These are phyloP conservation scores for Heliconius himera DNA, from an alignment of 1,140 invertebrate genomes.

Conservation along the genomic window DNA sequence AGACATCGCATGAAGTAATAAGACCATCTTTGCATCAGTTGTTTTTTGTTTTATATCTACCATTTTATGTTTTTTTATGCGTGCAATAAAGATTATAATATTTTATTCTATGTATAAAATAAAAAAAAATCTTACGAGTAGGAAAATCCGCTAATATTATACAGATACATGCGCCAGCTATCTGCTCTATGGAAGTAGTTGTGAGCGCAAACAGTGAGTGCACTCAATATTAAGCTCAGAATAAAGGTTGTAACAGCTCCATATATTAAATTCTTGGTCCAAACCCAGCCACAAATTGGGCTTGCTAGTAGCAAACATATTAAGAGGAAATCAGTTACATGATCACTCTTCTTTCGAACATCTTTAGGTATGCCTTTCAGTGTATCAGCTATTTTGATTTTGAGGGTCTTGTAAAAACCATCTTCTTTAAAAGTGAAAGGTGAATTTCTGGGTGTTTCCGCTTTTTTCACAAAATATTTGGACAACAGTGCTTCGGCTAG, in stretches of 20 bases:
- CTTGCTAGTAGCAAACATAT: slow-evolving; percentile 77
- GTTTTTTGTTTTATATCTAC: too few relatives aligned
- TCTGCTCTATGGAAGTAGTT: slow-evolving; percentile 92
- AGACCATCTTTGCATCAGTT: too few relatives aligned
- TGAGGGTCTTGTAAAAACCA: slow-evolving; percentile 88
- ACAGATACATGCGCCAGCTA: slow-evolving; percentile 92
- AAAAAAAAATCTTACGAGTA: slow-evolving; percentile 78
- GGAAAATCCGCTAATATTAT: slow-evolving; percentile 86
- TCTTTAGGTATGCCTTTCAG: slow-evolving; percentile 71
- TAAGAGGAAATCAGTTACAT: slow-evolving; percentile 82
- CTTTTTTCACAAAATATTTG: slow-evolving; percentile 84
- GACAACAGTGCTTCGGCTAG: slow-evolving; percentile 82
- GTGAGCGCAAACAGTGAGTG: slow-evolving; percentile 85
- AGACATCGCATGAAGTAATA: too few relatives aligned
- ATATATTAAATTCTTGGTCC: slow-evolving; percentile 62
- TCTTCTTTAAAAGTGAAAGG: slow-evolving; percentile 86
- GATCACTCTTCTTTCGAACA: slow-evolving; percentile 70
- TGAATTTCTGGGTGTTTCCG: slow-evolving; percentile 81
- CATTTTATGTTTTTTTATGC: too few relatives aligned
- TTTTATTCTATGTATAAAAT: not conserved
- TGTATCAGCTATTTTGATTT: slow-evolving; percentile 81
- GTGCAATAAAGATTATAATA: too few relatives aligned
- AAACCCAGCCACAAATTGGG: slow-evolving; percentile 78
- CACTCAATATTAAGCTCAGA: slow-evolving; percentile 81
- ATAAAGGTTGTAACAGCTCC: slow-evolving; percentile 51